Base-by-base conservation (phyloP, 2,888 invertebrate genomes). In the Pammene fasciana region DNA sequence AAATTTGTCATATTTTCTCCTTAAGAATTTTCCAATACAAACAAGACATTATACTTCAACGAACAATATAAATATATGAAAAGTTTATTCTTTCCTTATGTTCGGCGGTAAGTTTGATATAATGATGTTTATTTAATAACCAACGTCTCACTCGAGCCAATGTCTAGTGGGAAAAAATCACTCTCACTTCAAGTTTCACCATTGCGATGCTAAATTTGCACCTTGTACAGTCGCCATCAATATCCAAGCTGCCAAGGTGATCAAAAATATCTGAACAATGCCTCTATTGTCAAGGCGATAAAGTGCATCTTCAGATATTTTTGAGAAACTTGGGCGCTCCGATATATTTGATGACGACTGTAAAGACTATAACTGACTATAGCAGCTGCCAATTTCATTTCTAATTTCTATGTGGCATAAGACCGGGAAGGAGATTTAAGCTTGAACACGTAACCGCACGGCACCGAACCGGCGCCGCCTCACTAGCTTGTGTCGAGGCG, bases 11-110 rank as follows among this genome's bases (percentile, higher is more conserved):
- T 41, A 18, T 62, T 16, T 62, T 41, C 41, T 41, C 41, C 34
- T n/a, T 10, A 26, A 36, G 18, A 41, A 52, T n/a, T 62, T 41
- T 62, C 18, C 18, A 62, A 61, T 50, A 61, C 9, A 62, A 62
- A 62, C 18, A 62, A 50, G 18, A 50, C 50, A 50, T 61, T 61
- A 61, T 9, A 45, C 8, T 13, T 13, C 13, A 13, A 43, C 26
- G 34, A 41, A 18, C n/a, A 41, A 41, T 13, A 38, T 60, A 46
- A 10, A 43, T 16, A 41, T 34, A 45, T n/a, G 34, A 10, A 34
- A 18, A 41, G 56, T 56, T 55, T 3, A 38, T 59, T 59, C n/a
- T 9, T 59, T 36, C 14, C 8, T 14, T 46, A 13, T 36, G 11
- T 61, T 50, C 48, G 14, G 36, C 13, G 9, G 9, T 14, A 57